Evolutionary conservation across 1,140 invertebrate genomes (phyloP), one percentile per base, ranked within the genome.

Genomic region (Penaeus vannamei): DNA sequence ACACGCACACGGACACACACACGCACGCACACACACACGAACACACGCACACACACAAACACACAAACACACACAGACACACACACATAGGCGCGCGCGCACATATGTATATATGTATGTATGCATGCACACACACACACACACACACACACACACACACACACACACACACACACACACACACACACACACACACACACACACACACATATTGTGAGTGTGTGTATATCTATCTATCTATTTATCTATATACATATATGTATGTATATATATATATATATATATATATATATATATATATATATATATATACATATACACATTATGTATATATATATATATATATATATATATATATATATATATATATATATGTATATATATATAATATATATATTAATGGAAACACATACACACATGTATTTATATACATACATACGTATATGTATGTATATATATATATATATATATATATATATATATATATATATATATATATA

Each of bases 21-120:
- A 84, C 61, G 66, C 61, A 84, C 61, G 66, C 61, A 84, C 61
- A 84, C 61, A 84, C 61, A 84, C 61, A 84, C 61, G 66, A 26
- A 84, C 61, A 62, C 10, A 64, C 61, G 66, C 61, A 61, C 26
- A 84, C 61, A 84, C 61, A 36, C 26, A 84, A 20, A 64, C 59
- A 36, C 29, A 61, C 60, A 64, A 53, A 32, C 82, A 84, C 60
- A 36, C n/a, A 61, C 82, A 62, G 59, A 62, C 82, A 60, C 60
- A 84, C 22, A 84, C 60, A 84, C 60, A 60, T 29, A 60, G 23
- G 62, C 60, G 62, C 60, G 17, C 23, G 62, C 59, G 53, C 17
- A 83, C 59, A 26, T 8, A 83, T 29, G 26, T 26, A 83, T 26
- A 62, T 17, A 83, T 26, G 62, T 19, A 62, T 26, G 53, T 23